Conservation (phyloP, 2,797 vertebrate species). For the Poeciliopsis paucimaculata region DNA sequence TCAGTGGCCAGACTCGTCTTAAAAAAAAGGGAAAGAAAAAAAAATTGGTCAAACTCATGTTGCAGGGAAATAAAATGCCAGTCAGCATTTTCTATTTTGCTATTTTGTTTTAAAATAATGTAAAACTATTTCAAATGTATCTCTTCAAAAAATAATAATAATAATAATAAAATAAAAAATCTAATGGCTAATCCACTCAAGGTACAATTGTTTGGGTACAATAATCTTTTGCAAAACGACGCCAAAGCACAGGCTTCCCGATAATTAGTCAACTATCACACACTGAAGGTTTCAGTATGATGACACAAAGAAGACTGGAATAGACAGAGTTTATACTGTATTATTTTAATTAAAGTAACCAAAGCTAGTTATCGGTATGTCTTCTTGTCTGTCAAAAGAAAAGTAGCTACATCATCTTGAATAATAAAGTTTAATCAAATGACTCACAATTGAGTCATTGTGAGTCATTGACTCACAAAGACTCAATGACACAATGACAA, state of each 20-base stretch:
- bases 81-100: not conserved
- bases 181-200: not conserved
- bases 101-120: not conserved
- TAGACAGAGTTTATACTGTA: not conserved
- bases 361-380: too few species aligned
- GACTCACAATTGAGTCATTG: too few species aligned
- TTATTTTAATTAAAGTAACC: too few species aligned
- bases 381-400: too few species aligned
- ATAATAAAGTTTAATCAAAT: not conserved
- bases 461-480: too few species aligned
- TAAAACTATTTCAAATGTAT: not conserved
- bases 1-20: not conserved
- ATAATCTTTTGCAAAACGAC: not conserved
- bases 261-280: not conserved
- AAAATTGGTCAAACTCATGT: not conserved
- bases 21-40: not conserved
- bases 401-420: too few species aligned
- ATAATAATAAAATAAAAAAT: not conserved
- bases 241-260: not conserved
- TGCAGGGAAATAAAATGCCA: not conserved
- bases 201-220: not conserved
- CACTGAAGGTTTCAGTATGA: not conserved
- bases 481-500: too few species aligned
- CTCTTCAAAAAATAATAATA: too few species aligned
- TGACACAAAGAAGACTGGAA: not conserved